These are phyloP conservation scores for Bellardia bayeri DNA, from an alignment of 2,888 invertebrate species.

Conservation along the genomic window DNA sequence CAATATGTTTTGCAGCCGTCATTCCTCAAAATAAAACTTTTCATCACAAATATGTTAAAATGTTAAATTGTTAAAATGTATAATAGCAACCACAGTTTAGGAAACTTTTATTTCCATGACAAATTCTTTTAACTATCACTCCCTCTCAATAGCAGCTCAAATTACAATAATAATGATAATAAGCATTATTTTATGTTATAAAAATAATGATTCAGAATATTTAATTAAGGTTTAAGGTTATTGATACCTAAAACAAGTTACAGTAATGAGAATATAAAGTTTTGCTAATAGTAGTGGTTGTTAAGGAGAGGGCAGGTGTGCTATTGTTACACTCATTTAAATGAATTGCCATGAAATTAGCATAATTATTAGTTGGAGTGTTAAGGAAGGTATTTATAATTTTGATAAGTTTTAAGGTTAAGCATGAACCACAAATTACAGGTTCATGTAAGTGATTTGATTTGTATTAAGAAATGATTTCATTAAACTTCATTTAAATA, in stretches of 20 bases:
- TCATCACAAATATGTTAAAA: background rate
- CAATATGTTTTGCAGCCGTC: background rate
- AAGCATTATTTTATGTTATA: background rate
- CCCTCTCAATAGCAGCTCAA: background rate
- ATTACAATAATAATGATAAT: background rate
- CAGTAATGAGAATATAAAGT: background rate
- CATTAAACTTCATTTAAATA: too few species aligned
- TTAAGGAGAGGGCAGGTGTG: too few species aligned
- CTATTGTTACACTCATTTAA: too few species aligned
- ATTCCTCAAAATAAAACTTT: background rate
- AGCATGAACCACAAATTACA: too few species aligned
- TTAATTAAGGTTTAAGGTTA: conserved; percentile 1
- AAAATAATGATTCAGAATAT: background rate
- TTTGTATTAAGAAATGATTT: too few species aligned
- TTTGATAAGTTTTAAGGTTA: too few species aligned
- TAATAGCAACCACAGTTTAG: background rate
- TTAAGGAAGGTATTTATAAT: too few species aligned
- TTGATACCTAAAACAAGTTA: background rate
- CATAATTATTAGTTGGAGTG: too few species aligned
- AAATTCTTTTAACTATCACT: background rate
- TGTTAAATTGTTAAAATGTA: too few species aligned
- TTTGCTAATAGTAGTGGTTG: background rate
- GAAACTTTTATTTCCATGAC: background rate
- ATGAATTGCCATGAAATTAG: too few species aligned
- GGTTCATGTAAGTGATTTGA: too few species aligned